Evolutionary conservation across 2,888 invertebrate genomes (phyloP).

Genomic region (Therioaphis trifolii): DNA sequence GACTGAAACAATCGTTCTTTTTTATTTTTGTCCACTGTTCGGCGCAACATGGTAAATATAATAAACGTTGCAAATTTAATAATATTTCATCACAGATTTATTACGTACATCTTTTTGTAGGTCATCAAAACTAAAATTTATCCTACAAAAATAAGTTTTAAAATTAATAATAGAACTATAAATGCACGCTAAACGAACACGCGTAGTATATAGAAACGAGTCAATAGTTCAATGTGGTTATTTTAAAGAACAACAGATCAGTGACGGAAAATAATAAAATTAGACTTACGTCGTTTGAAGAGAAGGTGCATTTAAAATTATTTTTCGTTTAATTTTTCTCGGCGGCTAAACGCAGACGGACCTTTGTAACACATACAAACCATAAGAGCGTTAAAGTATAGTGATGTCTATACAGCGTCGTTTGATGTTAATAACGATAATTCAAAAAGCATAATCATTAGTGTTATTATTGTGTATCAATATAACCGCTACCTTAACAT

Average conservation of each 20-base stretch:
- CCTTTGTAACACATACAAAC: too few relatives aligned
- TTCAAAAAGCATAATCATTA: too few relatives aligned
- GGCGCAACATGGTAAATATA: background rate
- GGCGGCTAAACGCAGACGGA: too few relatives aligned
- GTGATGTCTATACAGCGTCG: too few relatives aligned
- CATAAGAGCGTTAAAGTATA: too few relatives aligned
- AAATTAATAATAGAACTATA: background rate
- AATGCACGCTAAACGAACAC: background rate
- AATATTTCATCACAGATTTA: background rate
- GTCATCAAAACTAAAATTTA: background rate
- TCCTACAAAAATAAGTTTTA: background rate
- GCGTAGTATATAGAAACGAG: background rate
- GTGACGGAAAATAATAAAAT: background rate
- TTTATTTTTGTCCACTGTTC: too few relatives aligned
- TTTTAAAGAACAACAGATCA: background rate
- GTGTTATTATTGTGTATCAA: too few relatives aligned
- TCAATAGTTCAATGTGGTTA: background rate
- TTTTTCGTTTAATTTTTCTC: too few relatives aligned
- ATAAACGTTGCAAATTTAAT: conserved; percentile 1
- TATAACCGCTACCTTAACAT: too few relatives aligned
- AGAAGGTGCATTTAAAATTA: too few relatives aligned
- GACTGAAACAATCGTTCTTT: too few relatives aligned
- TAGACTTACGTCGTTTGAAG: background rate
- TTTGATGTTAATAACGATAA: too few relatives aligned
- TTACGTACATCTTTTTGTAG: background rate